phyloP scores from a whole-genome alignment of 2,888 invertebrate genomes.

The Euphydryas editha region DNA sequence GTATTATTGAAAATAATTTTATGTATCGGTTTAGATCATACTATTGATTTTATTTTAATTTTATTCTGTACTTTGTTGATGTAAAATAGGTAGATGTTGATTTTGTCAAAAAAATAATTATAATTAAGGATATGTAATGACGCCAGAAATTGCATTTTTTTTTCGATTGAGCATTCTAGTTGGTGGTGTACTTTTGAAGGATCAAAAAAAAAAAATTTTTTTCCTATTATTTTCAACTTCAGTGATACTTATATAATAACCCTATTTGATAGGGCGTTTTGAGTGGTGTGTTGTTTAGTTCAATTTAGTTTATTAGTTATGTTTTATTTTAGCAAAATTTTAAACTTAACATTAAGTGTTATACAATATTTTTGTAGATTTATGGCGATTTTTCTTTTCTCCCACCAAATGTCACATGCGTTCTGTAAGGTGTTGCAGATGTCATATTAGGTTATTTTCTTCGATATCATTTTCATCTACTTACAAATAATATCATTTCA shows the following conservation, averaged over 20 bases:
- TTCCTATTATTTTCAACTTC: slow-evolving; percentile 75
- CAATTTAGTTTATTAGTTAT: slow-evolving; percentile 84
- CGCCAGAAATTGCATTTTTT: slow-evolving; percentile 81
- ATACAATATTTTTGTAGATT: slow-evolving; percentile 80
- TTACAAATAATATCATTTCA: slow-evolving; percentile 58
- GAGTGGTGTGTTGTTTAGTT: slow-evolving; percentile 82
- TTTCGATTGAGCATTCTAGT: slow-evolving; percentile 61
- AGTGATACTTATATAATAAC: slow-evolving; percentile 74
- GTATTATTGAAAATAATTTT: slow-evolving; percentile 82
- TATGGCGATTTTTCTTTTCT: slow-evolving; percentile 77
- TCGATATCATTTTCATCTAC: slow-evolving; percentile 64
- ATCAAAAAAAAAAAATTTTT: slow-evolving; percentile 59
- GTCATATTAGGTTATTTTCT: slow-evolving; percentile 72
- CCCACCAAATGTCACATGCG: slow-evolving; percentile 79
- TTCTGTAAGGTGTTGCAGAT: slow-evolving; percentile 54
- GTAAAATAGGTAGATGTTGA: slow-evolving; percentile 68
- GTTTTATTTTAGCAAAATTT: slow-evolving; percentile 84
- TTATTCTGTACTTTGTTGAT: slow-evolving; percentile 81
- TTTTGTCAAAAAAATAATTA: slow-evolving; percentile 71
- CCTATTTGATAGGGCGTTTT: slow-evolving; percentile 77
- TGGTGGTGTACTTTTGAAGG: slow-evolving; percentile 68
- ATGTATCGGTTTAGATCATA: slow-evolving; percentile 79
- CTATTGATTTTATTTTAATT: slow-evolving; percentile 82
- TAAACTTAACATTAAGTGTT: slow-evolving; percentile 78
- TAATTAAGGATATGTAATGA: slow-evolving; percentile 68